Conservation (phyloP, 2,113 vertebrate genomes). For the Catagonus wagneri region DNA sequence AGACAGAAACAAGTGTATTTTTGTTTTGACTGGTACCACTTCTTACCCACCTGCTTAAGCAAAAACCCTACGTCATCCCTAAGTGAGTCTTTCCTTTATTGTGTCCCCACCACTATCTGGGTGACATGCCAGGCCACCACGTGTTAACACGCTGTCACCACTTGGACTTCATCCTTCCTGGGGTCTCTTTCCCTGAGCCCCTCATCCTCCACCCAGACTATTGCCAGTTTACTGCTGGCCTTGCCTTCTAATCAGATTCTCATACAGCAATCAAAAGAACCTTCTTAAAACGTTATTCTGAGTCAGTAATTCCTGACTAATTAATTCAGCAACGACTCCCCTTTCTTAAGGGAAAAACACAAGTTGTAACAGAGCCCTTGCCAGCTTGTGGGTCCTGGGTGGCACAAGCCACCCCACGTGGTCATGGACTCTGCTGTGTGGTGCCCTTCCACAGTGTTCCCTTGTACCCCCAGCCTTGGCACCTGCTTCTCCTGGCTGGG, state of each 20-base stretch:
- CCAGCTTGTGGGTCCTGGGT: no score
- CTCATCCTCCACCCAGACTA: not conserved
- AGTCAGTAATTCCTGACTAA: not conserved
- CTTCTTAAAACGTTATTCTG: not conserved
- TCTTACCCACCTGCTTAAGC: not conserved
- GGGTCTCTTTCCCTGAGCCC: not conserved
- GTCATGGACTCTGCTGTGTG: fast-evolving
- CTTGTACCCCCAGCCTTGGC: fast-evolving
- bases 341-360: not conserved
- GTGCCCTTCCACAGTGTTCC: fast-evolving
- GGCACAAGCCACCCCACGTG: fast-evolving
- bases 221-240: no score
- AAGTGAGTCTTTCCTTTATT: not conserved
- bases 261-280: not conserved
- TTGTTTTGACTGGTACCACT: not conserved
- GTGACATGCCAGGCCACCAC: not conserved
- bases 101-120: not conserved
- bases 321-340: not conserved
- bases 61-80: not conserved
- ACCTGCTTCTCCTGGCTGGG: not conserved
- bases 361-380: not conserved
- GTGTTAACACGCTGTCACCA: no score
- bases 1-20: not conserved
- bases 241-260: not conserved
- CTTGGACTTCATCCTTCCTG: not conserved